Evolutionary conservation across 2,113 vertebrate genomes (phyloP), one percentile per base, ranked within the genome.

Genomic region (Oenanthe melanoleuca): DNA sequence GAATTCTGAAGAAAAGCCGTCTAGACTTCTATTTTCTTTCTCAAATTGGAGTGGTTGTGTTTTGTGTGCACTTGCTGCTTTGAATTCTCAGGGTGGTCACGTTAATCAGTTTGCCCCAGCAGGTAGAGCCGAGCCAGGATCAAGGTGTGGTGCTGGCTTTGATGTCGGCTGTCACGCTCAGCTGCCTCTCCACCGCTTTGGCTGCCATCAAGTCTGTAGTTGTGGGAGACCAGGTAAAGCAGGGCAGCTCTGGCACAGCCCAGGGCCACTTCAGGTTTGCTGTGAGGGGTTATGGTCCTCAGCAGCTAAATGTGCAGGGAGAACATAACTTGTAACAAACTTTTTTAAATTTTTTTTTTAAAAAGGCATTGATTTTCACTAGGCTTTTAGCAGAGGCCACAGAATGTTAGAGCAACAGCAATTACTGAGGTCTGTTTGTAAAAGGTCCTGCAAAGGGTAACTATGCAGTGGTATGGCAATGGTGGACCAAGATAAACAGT

Each of bases 21-120:
- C 98, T 98, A 98, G 98, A 98, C 97, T 97, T 97, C 95, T 98
- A 97, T 98, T 98, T 98, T 97, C 96, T 37, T 96, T 97, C 94
- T 95, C 95, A 96, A 86, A 93, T 93, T 92, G 95, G 97, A 97
- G 97, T 93, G 92, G 55, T 40, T 92, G 92, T 81, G 67, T 37
- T 96, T 77, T 83, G 78, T 86, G 78, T 86, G 66, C 74, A 11
- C 96, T 93, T 50, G 90, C 92, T 97, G 87, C 98, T 98, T 99
- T 99, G 98, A 98, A 98, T 98, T 98, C 95, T 97, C 97, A 93
- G 98, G 98, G 98, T 98, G 98, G 98, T 98, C 99, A 98, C 94
- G 97, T 98, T 99, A 98, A 96, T 96, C 97, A 95, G 97, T 98
- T 98, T 98, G 98, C 97, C 97, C 97, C 22, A 97, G 98, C 98